Percentiles rank a stretch among this genome's conserved stretches.
phyloP scores from a whole-genome alignment of 2,888 invertebrate species.

The Amphimallon solstitiale region DNA sequence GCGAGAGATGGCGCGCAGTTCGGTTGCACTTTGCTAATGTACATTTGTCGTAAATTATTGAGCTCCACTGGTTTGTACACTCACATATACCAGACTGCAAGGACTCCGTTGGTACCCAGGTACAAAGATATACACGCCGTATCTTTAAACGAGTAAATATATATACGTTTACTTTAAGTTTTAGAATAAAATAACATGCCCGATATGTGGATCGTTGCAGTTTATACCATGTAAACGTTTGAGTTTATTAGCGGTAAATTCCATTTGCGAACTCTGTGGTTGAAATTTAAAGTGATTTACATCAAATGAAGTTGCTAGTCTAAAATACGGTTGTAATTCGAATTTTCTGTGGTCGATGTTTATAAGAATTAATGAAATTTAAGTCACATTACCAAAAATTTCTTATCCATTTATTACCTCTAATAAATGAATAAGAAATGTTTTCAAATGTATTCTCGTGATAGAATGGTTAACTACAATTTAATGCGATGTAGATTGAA shows the following conservation, averaged over 20 bases:
- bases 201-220: constrained; percentile 17
- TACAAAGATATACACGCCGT: not conserved
- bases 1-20: constrained; percentile 38
- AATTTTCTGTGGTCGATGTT: too few relatives aligned
- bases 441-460: too few relatives aligned
- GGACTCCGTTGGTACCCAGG: not conserved
- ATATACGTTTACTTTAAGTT: constrained; percentile 24
- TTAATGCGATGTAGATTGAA: not conserved
- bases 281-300: constrained; percentile 7
- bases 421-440: too few relatives aligned
- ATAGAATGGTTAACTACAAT: constrained; percentile 1
- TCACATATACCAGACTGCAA: constrained; percentile 6
- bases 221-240: constrained; percentile 17
- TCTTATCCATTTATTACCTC: too few relatives aligned
- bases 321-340: too few relatives aligned
- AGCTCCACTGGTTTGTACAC: constrained; percentile 17
- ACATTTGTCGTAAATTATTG: constrained; percentile 36
- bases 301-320: constrained; percentile 11
- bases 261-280: not conserved
- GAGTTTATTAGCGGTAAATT: constrained; percentile 13
- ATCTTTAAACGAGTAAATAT: not conserved
- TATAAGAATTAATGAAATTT: too few relatives aligned
- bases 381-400: too few relatives aligned
- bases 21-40: constrained; percentile 37
- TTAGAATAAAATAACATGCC: constrained; percentile 21